phyloP scores from a whole-genome alignment of 2,113 vertebrate genomes.

The Mola mola region DNA sequence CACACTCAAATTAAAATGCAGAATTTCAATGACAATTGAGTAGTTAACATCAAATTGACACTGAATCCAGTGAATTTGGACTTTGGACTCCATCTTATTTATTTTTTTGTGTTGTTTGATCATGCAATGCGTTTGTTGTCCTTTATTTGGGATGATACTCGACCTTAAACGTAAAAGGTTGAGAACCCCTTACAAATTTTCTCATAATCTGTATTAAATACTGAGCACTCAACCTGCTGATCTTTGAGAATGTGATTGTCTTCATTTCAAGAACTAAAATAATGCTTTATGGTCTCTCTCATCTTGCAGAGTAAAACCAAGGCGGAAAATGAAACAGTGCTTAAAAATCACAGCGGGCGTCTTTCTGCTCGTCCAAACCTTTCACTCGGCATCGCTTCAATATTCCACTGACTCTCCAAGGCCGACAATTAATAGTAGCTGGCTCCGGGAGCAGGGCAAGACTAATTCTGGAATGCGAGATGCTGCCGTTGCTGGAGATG shows the following conservation, averaged over 20 bases:
- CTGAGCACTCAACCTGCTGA: background rate
- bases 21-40: no score
- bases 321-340: conserved; percentile 62
- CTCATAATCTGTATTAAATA: background rate
- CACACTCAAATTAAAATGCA: no score
- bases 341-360: conserved; percentile 47
- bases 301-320: conserved; percentile 45
- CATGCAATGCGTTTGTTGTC: no score
- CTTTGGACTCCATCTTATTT: no score
- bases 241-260: background rate
- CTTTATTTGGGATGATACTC: no score
- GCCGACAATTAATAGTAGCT: conserved; percentile 42
- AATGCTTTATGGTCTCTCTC: conserved; percentile 19
- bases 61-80: no score
- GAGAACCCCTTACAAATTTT: no score
- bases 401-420: conserved; percentile 34
- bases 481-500: background rate
- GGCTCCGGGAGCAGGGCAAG: conserved; percentile 27
- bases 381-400: conserved; percentile 43
- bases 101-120: no score
- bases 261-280: background rate
- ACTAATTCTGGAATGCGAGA: background rate
- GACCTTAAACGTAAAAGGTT: no score
- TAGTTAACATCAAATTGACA: no score
- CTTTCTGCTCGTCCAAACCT: conserved; percentile 63